phyloP scores from a whole-genome alignment of 2,113 vertebrate species.

The Polypterus bichir region DNA sequence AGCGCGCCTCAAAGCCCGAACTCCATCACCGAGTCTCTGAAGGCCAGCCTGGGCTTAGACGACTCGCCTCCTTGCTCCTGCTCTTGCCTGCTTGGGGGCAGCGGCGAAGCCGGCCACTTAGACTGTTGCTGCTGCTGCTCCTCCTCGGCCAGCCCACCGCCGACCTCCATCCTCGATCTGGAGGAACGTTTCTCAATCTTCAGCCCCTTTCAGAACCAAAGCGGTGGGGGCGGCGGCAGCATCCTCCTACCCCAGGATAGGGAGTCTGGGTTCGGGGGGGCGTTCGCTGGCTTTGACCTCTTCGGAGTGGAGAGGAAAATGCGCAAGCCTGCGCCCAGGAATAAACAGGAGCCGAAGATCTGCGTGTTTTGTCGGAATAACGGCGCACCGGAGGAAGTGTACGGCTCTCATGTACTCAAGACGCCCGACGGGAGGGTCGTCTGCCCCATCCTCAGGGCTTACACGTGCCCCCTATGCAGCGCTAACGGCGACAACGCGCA shows the following conservation, averaged over 20 bases:
- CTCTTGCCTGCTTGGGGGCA: constrained; percentile 36
- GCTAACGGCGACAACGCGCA: constrained; percentile 69
- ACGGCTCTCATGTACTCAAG: constrained; percentile 65
- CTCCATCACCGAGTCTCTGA: constrained; percentile 64
- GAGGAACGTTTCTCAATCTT: constrained; percentile 59
- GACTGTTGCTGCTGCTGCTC: constrained; percentile 40
- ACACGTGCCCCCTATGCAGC: constrained; percentile 65
- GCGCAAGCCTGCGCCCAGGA: constrained; percentile 42
- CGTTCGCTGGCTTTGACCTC: constrained; percentile 49
- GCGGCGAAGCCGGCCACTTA: constrained; percentile 39
- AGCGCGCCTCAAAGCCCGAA: constrained; percentile 49
- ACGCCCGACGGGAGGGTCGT: constrained; percentile 61
- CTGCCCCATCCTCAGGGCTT: constrained; percentile 61
- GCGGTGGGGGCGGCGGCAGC: constrained; percentile 16
- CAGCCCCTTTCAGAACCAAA: constrained; percentile 50
- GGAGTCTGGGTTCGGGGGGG: constrained; percentile 41
- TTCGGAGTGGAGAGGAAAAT: constrained; percentile 54
- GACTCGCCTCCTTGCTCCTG: constrained; percentile 40
- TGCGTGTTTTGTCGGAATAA: constrained; percentile 72
- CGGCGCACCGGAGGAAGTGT: constrained; percentile 63
- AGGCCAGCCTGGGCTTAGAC: constrained; percentile 60
- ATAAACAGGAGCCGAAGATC: constrained; percentile 63
- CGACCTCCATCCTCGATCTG: constrained; percentile 50
- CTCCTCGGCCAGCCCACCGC: constrained; percentile 44
- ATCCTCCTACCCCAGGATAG: constrained; percentile 36